Percentiles rank a stretch among this genome's conserved stretches.
phyloP scores from a whole-genome alignment of 1,140 invertebrate species.

The Cyphomyrmex costatus region DNA sequence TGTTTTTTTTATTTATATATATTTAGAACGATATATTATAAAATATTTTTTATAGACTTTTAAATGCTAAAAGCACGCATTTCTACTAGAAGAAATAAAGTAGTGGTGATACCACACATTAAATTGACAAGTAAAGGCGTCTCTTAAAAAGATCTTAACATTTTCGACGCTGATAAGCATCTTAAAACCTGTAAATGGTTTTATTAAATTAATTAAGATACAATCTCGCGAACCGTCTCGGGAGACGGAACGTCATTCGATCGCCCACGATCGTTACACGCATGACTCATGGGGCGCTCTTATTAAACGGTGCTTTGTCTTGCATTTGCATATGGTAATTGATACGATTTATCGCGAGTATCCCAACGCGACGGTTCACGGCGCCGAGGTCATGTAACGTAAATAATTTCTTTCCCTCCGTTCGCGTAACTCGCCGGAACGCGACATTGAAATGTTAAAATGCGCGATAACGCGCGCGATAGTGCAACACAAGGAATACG shows the following conservation, averaged over 20 bases:
- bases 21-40: too few species aligned
- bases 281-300: slow-evolving; percentile 33
- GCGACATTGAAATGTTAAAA: slow-evolving; percentile 68
- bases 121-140: too few species aligned
- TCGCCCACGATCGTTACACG: slow-evolving; percentile 33
- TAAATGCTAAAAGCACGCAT: too few species aligned
- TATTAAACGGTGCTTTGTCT: slow-evolving; percentile 57
- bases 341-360: slow-evolving; percentile 54
- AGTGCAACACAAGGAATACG: slow-evolving; percentile 25
- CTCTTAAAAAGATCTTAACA: too few species aligned
- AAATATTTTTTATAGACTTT: too few species aligned
- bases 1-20: too few species aligned
- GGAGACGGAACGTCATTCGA: slow-evolving; percentile 27
- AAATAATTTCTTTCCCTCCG: slow-evolving; percentile 47
- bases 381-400: slow-evolving; percentile 25
- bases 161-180: too few species aligned
- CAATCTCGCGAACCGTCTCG: slow-evolving; percentile 11
- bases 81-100: too few species aligned
- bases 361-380: slow-evolving; percentile 16
- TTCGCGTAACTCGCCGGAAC: slow-evolving; percentile 7
- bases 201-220: slow-evolving; percentile 29
- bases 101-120: too few species aligned
- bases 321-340: slow-evolving; percentile 55
- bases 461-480: slow-evolving; percentile 51
- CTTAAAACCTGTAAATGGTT: neutral